phyloP scores from a whole-genome alignment of 2,797 vertebrate genomes.

The Catamblyrhynchus diadema region DNA sequence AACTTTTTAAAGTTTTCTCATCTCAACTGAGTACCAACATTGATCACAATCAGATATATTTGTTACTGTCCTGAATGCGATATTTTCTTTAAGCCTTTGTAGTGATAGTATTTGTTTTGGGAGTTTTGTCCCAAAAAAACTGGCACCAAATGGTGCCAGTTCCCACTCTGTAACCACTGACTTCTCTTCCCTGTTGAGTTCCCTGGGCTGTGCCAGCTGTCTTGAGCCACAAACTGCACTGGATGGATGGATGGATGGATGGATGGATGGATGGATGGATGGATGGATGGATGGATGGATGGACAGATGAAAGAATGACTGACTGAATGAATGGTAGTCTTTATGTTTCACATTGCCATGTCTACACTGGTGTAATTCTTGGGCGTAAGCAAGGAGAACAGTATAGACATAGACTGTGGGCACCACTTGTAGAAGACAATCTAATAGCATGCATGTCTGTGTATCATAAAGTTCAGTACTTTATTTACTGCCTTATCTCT shows the following conservation, averaged over 20 bases:
- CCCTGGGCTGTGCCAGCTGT: not conserved
- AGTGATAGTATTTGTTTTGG: not conserved
- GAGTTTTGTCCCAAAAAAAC: not conserved
- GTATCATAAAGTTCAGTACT: not conserved
- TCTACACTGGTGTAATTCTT: not conserved
- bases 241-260: not conserved
- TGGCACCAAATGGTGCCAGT: not conserved
- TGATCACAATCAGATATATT: not conserved
- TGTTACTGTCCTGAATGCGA: not conserved
- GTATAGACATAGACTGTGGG: not conserved
- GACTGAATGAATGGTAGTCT: not conserved
- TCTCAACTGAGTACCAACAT: rapidly evolving
- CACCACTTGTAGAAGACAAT: not conserved
- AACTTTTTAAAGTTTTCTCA: not conserved
- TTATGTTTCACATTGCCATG: not conserved
- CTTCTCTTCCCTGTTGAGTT: not conserved
- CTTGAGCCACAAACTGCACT: not conserved
- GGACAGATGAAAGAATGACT: not conserved
- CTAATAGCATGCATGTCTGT: not conserved
- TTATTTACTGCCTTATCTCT: not conserved
- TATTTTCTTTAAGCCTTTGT: not conserved
- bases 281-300: not conserved
- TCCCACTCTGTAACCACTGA: not conserved
- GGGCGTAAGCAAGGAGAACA: not conserved
- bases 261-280: no score